Base-by-base conservation (phyloP, 2,797 vertebrate genomes). In the Syncerus caffer region DNA sequence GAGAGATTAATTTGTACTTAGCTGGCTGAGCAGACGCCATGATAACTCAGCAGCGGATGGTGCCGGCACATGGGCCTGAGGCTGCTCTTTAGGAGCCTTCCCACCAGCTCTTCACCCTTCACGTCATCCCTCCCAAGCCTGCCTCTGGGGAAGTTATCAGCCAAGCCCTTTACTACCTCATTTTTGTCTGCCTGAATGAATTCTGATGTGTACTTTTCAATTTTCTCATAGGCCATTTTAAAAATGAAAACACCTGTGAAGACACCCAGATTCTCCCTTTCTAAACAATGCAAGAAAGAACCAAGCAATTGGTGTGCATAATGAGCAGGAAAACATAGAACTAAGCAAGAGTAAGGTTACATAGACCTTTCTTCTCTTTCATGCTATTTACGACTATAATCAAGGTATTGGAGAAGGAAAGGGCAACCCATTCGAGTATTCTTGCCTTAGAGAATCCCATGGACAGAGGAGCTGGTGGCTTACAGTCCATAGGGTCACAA, bases 1-100 rank as follows among this genome's bases (percentile, higher is more conserved):
- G 3, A 97, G 96, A 97, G 96, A 98, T 96, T 97, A 96, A 98
- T 98, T 94, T 97, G 62, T 95, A 17, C 74, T 38, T 96, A 76
- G n/a, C 80, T 85, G 96, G 87, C 96, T 97, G 74, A 92, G 90
- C 93, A 96, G 80, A 86, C 6, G 34, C 15, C 2, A 2, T 25
- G 93, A 95, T 13, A 94, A 88, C 64, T 97, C 96, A 79, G 82
- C 25, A 96, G 94, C 0, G 2, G n/a, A 74, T 38, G 64, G 45
- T 19, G 60, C 76, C 38, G 74, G 34, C 9, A 74, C 1, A 1
- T 0, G 47, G 60, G 2, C 88, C 9, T 4, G 64, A 15, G 15
- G 47, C 78, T 85, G 84, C 82, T 89, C 89, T 17, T 1, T 2
- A 21, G 4, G 57, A 87, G 84, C 31, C 53, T 86, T 78, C 51